Conservation (phyloP, 2,888 invertebrate species). For the Drosophila nigricruria region DNA sequence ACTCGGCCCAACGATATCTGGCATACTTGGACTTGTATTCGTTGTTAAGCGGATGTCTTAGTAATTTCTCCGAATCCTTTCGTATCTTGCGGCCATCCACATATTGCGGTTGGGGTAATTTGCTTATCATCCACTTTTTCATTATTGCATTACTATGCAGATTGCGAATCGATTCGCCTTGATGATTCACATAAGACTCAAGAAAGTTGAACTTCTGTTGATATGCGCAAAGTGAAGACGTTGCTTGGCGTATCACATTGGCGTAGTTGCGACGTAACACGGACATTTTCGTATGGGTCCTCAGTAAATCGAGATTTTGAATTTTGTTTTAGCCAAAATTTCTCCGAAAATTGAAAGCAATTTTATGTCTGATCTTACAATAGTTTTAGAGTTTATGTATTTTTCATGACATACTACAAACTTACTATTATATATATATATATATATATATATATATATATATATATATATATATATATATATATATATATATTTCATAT, state of each 20-base stretch:
- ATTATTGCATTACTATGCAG: no score
- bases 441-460: no score
- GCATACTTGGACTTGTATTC: conserved; percentile 6
- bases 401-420: background rate
- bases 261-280: background rate
- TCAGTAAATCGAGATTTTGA: background rate
- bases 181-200: background rate
- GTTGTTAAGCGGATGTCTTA: conserved; percentile 4
- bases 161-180: background rate
- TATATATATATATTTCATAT: no score
- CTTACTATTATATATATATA: background rate
- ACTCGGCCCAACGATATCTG: conserved; percentile 43
- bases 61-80: accelerated
- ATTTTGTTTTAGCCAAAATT: conserved; percentile 9
- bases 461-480: no score
- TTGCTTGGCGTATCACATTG: background rate
- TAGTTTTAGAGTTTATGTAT: background rate
- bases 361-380: background rate
- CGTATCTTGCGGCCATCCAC: background rate
- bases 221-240: background rate
- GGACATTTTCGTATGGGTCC: background rate
- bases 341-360: background rate
- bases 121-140: background rate
- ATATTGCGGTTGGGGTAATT: accelerated
- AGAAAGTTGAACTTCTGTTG: background rate